Base-by-base conservation (phyloP, 2,888 invertebrate species). In the Agriopis marginaria region DNA sequence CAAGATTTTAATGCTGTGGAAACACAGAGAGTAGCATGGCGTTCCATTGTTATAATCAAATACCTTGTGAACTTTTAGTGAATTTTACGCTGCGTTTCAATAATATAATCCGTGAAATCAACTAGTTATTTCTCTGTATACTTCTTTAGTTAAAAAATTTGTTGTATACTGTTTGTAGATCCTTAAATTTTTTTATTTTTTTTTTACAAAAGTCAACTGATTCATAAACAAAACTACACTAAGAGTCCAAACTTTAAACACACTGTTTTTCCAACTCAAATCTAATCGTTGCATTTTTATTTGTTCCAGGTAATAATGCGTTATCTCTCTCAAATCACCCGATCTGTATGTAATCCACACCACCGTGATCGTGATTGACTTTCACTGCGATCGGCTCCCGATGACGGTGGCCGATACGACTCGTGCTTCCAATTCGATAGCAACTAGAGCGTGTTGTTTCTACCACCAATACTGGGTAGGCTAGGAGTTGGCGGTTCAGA, bases 341-440 rank as follows among this genome's bases (percentile, higher is more conserved):
- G 56, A 56, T 65, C 51, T 7, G 63, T 56, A 68, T 55, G 68
- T 62, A 64, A 69, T 69, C 51, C 56, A 65, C 61, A 58, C 68
- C 32, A 64, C 17, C 17, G 17, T 39, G n/a, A 10, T 68, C 64
- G 64, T 58, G 62, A 66, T 62, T 59, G 73, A 89, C 90, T 90
- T 90, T 90, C 90, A 88, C 90, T 83, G 73, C 79, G 75, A 81
- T 84, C 84, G 84, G 86, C 86, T 86, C 84, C 83, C 82, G 77
- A 68, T 73, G 77, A 80, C 78, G 73, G 71, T 66, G 72, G 71
- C 68, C 79, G 86, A 83, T 85, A 82, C 79, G 77, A 77, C 71
- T 79, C 83, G 87, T 83, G 85, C 77, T 79, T 76, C 83, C 85
- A 85, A 87, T 88, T 79, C 75, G 77, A 82, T 85, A 81, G 74